Percentiles rank a stretch among this genome's conserved stretches.
phyloP scores from a whole-genome alignment of 2,113 vertebrate genomes.

The Terrapene triunguis region DNA sequence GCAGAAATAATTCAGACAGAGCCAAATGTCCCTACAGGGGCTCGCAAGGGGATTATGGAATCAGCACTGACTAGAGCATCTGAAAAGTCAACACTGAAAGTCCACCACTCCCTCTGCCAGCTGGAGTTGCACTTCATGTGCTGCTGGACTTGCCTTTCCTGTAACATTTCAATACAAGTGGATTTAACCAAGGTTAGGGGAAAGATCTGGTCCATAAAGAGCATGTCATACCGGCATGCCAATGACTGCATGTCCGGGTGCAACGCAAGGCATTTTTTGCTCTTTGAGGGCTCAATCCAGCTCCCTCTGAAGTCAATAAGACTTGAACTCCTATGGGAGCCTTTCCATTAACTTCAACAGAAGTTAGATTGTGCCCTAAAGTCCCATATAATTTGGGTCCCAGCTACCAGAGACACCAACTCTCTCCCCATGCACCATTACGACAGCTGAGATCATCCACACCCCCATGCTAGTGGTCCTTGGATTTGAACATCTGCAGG shows the following conservation, averaged over 20 bases:
- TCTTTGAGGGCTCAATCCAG: not conserved
- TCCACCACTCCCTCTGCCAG: rapidly evolving
- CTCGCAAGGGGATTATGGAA: not conserved
- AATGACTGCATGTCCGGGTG: not conserved
- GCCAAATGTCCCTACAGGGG: not conserved
- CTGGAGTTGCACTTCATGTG: not conserved
- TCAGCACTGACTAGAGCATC: not conserved
- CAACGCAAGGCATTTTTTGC: not conserved
- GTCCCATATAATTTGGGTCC: not conserved
- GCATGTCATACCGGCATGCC: not conserved
- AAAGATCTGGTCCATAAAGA: not conserved
- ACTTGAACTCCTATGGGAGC: not conserved
- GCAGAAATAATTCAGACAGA: not conserved
- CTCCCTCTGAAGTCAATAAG: not conserved
- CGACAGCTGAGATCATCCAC: not conserved
- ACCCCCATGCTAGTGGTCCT: too few relatives aligned
- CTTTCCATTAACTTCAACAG: not conserved
- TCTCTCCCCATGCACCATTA: not conserved
- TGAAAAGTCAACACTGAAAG: not conserved
- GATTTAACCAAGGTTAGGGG: not conserved
- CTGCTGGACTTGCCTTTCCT: not conserved
- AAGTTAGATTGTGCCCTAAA: not conserved
- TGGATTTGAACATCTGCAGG: not conserved
- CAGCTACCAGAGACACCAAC: not conserved
- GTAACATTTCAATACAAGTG: not conserved